Evolutionary conservation across 1,140 invertebrate species (phyloP), one percentile per base, ranked within the genome.

Genomic region (Palaemon carinicauda): DNA sequence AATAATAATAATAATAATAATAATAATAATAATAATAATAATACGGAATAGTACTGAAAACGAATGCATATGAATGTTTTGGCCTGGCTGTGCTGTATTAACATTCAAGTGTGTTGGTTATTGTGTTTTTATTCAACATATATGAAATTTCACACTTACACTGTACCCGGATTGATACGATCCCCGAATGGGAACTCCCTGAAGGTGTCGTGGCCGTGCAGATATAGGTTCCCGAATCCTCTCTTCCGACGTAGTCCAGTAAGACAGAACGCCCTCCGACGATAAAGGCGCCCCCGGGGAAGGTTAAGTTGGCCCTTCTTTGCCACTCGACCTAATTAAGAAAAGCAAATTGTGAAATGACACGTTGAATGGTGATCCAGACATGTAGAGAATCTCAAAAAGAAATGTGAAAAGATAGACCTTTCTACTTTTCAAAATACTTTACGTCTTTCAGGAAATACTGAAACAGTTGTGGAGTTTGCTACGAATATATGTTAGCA

Each of bases 301-400:
- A 87, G 29, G 78, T 87, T 15, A 87, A 78, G 29, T 81, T 75
- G 2, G 65, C 65, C 10, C 27, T 78, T 7, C 85, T 65, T 1
- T 73, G 78, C 85, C 85, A 87, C 69, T 87, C 85, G 1, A 87
- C 79, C 85, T 87, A 78, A n/a, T 2, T 3, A 33, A 27, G n/a
- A n/a, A n/a, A 3, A 5, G 69, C 3, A 71, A 33, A 12, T 4
- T 17, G 69, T 15, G 12, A 21, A 21, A n/a, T 1, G 12, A 71
- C 7, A 15, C 1, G 69, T 19, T 24, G 15, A 7, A 12, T 3
- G 17, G 69, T 1, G 69, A 21, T 2, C 27, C 15, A 27, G 69
- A 27, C 3, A 27, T 19, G 24, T 17, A 71, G 12, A 73, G 27
- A 29, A 10, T 12, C 9, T 7, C 4, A 12, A 27, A 73, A 19